Evolutionary conservation across 1,140 invertebrate genomes (phyloP).

Genomic region (Calliphora vicina): DNA sequence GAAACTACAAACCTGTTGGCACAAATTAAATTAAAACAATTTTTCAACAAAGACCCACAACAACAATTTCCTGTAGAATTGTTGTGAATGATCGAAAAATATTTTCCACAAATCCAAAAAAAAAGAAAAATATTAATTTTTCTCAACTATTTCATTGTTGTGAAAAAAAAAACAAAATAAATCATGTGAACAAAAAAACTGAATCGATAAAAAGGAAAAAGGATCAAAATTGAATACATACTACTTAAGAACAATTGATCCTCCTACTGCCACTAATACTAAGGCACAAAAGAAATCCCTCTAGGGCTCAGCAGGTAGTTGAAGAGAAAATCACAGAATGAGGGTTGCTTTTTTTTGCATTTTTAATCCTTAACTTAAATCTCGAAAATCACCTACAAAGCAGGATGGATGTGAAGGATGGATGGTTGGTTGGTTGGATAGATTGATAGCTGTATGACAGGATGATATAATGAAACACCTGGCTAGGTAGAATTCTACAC

Average conservation of each 20-base stretch:
- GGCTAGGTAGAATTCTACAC: not conserved
- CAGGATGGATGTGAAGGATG: not conserved
- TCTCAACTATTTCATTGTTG: not conserved
- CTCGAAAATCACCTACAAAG: not conserved
- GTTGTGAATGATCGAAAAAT: not conserved
- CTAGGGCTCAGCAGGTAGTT: not conserved
- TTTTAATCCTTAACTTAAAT: not conserved
- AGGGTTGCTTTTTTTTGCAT: not conserved
- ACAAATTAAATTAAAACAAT: no score
- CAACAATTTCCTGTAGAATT: not conserved
- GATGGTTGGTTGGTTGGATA: not conserved
- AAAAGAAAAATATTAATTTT: not conserved
- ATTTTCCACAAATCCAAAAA: not conserved
- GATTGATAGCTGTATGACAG: not conserved
- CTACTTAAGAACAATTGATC: not conserved
- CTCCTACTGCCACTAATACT: slow-evolving; percentile 4
- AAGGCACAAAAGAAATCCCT: not conserved
- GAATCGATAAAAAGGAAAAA: not conserved
- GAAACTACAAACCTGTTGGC: no score
- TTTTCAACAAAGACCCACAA: not conserved
- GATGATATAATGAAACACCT: not conserved
- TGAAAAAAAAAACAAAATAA: not conserved
- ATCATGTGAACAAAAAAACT: not conserved
- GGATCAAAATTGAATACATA: not conserved
- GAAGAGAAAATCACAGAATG: not conserved